Conservation (phyloP, 2,113 vertebrate genomes). For the Chlamydotis undulata region DNA sequence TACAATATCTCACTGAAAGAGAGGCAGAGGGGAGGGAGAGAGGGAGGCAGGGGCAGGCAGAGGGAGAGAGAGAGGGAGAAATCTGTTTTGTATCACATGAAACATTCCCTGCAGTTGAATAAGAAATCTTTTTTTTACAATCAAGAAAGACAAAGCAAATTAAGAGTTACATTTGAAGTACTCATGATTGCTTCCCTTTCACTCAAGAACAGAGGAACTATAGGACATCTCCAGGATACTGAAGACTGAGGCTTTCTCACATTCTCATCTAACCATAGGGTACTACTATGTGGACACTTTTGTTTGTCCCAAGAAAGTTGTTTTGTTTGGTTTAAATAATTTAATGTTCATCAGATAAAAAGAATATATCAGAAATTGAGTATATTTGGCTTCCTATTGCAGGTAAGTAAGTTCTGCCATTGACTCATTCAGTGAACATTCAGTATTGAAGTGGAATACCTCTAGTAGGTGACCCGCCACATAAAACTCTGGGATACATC, state of each 20-base stretch:
- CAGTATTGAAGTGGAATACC: background rate
- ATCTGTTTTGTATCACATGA: background rate
- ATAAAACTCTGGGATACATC: background rate
- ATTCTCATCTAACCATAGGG: background rate
- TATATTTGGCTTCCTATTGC: background rate
- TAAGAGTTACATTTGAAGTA: background rate
- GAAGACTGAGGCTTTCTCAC: background rate
- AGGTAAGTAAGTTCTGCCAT: background rate
- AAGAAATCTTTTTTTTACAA: background rate
- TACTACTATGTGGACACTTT: background rate
- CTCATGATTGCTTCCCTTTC: background rate
- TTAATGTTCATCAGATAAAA: background rate
- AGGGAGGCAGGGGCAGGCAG: no score
- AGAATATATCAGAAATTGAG: background rate
- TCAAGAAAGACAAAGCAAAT: background rate
- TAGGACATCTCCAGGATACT: background rate
- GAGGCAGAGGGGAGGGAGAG: fast-evolving
- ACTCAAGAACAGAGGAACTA: background rate
- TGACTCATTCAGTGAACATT: background rate
- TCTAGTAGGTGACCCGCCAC: background rate
- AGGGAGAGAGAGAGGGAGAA: background rate
- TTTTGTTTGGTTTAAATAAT: background rate
- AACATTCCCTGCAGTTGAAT: background rate
- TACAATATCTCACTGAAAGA: background rate
- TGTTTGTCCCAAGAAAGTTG: background rate